Percentiles rank a stretch among this genome's conserved stretches.
These are phyloP conservation scores for Drosophila bipectinata DNA, from an alignment of 1,140 invertebrate species.

Conservation along the genomic window DNA sequence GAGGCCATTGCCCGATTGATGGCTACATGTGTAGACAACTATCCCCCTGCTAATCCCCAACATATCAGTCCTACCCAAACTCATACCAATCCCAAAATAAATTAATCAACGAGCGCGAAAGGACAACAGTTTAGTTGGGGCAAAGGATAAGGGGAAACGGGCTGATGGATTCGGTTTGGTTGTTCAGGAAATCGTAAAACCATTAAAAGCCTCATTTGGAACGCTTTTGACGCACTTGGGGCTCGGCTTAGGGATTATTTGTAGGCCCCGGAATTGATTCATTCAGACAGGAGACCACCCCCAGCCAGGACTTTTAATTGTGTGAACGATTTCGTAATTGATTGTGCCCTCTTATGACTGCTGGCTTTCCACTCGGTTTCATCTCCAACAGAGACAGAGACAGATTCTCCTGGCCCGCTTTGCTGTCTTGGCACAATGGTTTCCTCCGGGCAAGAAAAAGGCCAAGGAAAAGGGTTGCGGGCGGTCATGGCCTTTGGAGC, in stretches of 20 bases:
- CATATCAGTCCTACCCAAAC: not conserved
- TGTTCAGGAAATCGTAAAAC: conserved; percentile 68
- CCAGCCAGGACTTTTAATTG: conserved; percentile 45
- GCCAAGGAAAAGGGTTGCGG: conserved; percentile 30
- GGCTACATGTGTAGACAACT: conserved; percentile 54
- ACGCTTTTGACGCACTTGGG: conserved; percentile 74
- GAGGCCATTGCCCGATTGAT: conserved; percentile 61
- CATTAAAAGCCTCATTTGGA: conserved; percentile 79
- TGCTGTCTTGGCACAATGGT: no score
- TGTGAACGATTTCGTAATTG: conserved; percentile 49
- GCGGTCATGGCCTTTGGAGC: conserved; percentile 14
- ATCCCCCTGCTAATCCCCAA: not conserved
- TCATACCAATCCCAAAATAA: conserved; percentile 52
- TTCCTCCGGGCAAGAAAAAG: conserved; percentile 21
- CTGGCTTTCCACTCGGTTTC: conserved; percentile 48
- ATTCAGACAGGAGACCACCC: not conserved
- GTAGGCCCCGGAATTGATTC: conserved; percentile 50
- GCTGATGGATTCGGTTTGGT: conserved; percentile 6
- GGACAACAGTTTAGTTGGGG: conserved; percentile 47
- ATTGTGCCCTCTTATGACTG: conserved; percentile 48
- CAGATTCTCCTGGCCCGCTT: conserved; percentile 34
- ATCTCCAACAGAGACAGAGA: conserved; percentile 8
- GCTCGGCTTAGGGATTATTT: conserved; percentile 44
- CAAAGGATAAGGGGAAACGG: not conserved
- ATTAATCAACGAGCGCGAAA: conserved; percentile 75